These are phyloP conservation scores for Schizaphis graminum DNA, from an alignment of 2,888 invertebrate genomes.

Conservation along the genomic window DNA sequence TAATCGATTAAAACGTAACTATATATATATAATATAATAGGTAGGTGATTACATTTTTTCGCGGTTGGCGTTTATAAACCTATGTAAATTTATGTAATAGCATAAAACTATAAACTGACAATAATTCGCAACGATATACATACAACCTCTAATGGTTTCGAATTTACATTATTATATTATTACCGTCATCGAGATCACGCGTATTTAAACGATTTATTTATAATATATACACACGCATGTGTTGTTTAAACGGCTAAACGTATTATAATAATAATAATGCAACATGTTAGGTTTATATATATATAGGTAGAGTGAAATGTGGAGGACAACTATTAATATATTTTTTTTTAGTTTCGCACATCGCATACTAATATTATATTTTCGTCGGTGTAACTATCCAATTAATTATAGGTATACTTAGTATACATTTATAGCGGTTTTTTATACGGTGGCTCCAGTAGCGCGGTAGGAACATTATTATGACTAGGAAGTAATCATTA, in stretches of 20 bases:
- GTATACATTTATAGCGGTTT: background rate
- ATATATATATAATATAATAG: background rate
- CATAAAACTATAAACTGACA: background rate
- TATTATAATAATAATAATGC: background rate
- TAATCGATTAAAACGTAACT: background rate
- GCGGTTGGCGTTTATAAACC: background rate
- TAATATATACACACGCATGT: background rate
- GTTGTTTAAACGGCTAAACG: background rate
- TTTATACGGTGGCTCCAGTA: background rate
- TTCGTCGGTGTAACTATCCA: background rate
- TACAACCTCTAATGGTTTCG: background rate
- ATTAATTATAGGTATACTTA: background rate
- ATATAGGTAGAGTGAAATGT: background rate
- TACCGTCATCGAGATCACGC: background rate
- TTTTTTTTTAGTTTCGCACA: background rate
- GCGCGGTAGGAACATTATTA: background rate
- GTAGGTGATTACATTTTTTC: background rate
- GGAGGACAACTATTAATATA: background rate
- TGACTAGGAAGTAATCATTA: background rate
- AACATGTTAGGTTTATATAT: too few relatives aligned
- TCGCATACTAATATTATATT: background rate
- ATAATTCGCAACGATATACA: background rate
- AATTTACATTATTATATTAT: background rate
- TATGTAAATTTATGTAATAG: background rate
- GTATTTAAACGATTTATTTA: background rate